A percentile compares a stretch with the other conserved stretches of the same genome.
These are phyloP conservation scores for Cacoxenus indagator DNA, from an alignment of 2,888 invertebrate genomes.

Conservation along the genomic window DNA sequence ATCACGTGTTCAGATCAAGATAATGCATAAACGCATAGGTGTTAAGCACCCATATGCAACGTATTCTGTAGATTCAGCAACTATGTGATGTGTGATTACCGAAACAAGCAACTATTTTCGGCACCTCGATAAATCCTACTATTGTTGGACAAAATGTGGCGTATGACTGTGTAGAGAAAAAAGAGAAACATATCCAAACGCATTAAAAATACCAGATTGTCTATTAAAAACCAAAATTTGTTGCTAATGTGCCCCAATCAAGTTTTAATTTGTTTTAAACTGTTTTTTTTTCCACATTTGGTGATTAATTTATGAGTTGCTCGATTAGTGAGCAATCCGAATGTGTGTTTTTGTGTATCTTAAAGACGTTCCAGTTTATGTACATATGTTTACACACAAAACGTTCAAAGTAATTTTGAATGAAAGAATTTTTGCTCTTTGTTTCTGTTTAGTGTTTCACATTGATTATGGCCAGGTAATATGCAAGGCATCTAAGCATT, in stretches of 20 bases:
- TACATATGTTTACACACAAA: neutral
- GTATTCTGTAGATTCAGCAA: too few relatives aligned
- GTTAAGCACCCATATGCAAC: too few relatives aligned
- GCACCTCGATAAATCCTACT: too few relatives aligned
- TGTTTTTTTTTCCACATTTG: neutral
- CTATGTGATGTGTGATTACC: too few relatives aligned
- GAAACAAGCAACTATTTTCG: too few relatives aligned
- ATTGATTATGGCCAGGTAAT: neutral
- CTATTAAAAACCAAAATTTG: too few relatives aligned
- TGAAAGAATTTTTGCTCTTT: neutral
- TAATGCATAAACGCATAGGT: too few relatives aligned
- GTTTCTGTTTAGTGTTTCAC: neutral
- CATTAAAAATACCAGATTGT: too few relatives aligned
- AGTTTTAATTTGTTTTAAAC: neutral
- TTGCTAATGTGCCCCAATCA: neutral
- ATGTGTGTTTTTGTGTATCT: neutral
- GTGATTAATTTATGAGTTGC: neutral
- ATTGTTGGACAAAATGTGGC: too few relatives aligned
- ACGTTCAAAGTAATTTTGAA: neutral
- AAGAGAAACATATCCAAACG: too few relatives aligned
- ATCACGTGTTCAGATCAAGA: too few relatives aligned
- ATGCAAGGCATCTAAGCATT: neutral
- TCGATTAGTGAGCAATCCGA: neutral
- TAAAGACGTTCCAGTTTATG: neutral
- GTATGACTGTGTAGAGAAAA: too few relatives aligned